These are phyloP conservation scores for Lasioglossum leucozonium DNA, from an alignment of 2,888 invertebrate genomes.

Conservation along the genomic window DNA sequence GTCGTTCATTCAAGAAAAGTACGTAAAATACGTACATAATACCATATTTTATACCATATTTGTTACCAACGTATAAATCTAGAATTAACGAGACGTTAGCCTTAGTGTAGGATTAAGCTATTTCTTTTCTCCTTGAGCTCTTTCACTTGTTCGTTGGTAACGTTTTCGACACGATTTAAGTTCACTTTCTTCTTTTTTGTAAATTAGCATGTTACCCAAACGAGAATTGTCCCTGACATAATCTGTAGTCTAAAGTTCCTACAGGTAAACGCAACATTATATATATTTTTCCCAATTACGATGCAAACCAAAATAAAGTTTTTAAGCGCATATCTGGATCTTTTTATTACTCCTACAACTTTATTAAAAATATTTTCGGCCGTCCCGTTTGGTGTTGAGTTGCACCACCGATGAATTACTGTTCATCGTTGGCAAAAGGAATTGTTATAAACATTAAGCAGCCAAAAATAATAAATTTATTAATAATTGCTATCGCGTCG, in stretches of 20 bases:
- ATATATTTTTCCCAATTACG: constrained; percentile 83
- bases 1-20: constrained; percentile 46
- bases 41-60: constrained; percentile 82
- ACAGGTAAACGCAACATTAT: constrained; percentile 80
- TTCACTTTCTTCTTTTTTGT: constrained; percentile 55
- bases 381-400: too few species aligned
- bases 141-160: constrained; percentile 70
- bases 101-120: constrained; percentile 76
- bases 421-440: too few species aligned
- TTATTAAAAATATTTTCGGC: too few species aligned
- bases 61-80: constrained; percentile 82
- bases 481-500: too few species aligned
- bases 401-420: too few species aligned
- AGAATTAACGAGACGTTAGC: constrained; percentile 74
- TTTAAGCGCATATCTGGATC: constrained; percentile 74
- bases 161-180: constrained; percentile 60
- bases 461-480: too few species aligned
- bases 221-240: constrained; percentile 75
- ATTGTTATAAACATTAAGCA: too few species aligned
- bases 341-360: constrained; percentile 16
- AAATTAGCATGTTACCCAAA: constrained; percentile 71
- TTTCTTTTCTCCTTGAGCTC: constrained; percentile 50
- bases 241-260: constrained; percentile 84
- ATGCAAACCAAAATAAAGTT: constrained; percentile 83
- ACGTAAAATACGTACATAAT: constrained; percentile 67